Evolutionary conservation across 2,888 invertebrate species (phyloP), one percentile per base, ranked within the genome.

Genomic region (Aricia artaxerxes): DNA sequence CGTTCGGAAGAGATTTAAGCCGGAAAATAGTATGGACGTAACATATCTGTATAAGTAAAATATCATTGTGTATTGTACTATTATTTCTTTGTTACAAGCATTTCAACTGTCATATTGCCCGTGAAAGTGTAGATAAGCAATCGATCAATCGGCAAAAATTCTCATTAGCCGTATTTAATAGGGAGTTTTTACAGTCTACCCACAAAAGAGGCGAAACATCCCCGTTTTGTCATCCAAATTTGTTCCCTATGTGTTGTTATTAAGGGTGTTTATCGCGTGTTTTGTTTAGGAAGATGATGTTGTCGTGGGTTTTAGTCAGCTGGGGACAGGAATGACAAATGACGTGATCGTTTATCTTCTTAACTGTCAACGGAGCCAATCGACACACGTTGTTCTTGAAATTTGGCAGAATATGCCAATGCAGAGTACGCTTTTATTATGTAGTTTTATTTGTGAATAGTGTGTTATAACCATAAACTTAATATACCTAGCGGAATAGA

Each of bases 301-400:
- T 88, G 88, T 73, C 78, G 80, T 80, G 80, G 82, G 79, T 78
- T 79, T 88, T 89, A 88, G 86, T 88, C 88, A 87, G 82, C 81
- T 81, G 88, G 88, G 89, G 88, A 87, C 88, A 83, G 83, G 86
- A 90, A 91, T 92, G 93, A 93, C 92, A 92, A 93, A 94, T 92
- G 93, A 91, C 91, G 87, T 85, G 88, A 90, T 91, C 92, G 87
- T 94, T 90, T 90, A 93, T 93, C 93, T 93, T 93, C 92, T 89
- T 92, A 92, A 91, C 92, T 93, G 93, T 93, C 93, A 93, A 86
- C 88, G 82, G 83, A 90, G 89, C 92, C 91, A 92, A 93, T 93
- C 92, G 91, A 90, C 92, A 89, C 90, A 91, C 90, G 90, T 91
- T 57, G 76, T 57, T 76, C 76, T 76, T 57, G 76, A 76, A 75